These are phyloP conservation scores for Choloepus didactylus DNA, from an alignment of 2,797 vertebrate genomes.

Conservation along the genomic window DNA sequence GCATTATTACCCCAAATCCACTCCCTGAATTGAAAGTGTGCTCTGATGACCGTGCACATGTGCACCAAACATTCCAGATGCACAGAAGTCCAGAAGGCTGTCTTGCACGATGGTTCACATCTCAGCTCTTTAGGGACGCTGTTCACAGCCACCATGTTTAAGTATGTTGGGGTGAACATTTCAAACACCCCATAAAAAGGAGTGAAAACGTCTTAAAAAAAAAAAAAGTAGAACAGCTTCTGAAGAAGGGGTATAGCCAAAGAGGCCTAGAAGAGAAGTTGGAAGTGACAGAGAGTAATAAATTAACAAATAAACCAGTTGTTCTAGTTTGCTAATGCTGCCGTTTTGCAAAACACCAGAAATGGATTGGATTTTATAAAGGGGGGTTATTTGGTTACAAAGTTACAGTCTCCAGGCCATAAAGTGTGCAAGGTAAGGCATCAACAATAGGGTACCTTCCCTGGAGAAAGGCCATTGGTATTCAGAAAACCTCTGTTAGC, in stretches of 20 bases:
- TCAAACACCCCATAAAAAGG: not conserved
- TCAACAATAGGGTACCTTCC: too few relatives aligned
- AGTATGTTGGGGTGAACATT: not conserved
- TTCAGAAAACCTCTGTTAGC: too few relatives aligned
- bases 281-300: not conserved
- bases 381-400: too few relatives aligned
- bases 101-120: accelerated
- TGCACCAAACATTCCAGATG: not conserved
- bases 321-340: too few relatives aligned
- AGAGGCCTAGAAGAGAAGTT: not conserved
- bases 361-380: too few relatives aligned
- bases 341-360: too few relatives aligned
- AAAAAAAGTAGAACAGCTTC: not conserved
- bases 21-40: not conserved
- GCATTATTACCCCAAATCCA: not conserved
- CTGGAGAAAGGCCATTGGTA: too few relatives aligned
- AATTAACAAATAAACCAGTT: not conserved
- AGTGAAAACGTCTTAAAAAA: not conserved
- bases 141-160: not conserved
- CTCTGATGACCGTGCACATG: not conserved
- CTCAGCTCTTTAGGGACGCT: not conserved
- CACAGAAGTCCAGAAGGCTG: not conserved
- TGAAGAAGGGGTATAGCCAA: not conserved
- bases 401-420: too few relatives aligned
- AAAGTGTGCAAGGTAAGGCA: too few relatives aligned